Percentiles rank a stretch among this genome's conserved stretches.
These are phyloP conservation scores for Heliconius eleuchia DNA, from an alignment of 1,140 invertebrate species.

Conservation along the genomic window DNA sequence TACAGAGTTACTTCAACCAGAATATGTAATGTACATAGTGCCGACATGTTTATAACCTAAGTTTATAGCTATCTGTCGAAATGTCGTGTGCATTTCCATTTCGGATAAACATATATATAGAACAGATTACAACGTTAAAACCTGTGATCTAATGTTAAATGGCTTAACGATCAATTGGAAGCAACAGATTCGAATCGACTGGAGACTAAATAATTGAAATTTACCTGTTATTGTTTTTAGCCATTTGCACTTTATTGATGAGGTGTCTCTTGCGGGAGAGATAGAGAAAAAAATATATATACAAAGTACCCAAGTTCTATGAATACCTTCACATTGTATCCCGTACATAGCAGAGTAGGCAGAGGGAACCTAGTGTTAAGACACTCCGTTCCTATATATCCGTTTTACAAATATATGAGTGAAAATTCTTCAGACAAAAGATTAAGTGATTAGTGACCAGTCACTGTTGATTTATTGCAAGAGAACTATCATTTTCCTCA, in stretches of 20 bases:
- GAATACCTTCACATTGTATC: no score
- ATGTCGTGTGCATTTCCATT: slow-evolving; percentile 3
- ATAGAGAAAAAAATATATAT: no score
- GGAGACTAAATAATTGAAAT: background rate
- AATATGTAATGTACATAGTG: background rate
- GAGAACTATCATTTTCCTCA: background rate
- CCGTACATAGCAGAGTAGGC: no score
- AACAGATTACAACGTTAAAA: background rate
- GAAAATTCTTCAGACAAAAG: no score
- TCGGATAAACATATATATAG: background rate
- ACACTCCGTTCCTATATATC: no score
- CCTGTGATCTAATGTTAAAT: background rate
- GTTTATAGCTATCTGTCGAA: slow-evolving; percentile 3
- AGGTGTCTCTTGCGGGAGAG: no score
- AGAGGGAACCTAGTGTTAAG: no score
- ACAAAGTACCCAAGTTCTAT: no score
- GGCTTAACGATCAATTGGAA: background rate
- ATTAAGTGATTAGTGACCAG: background rate
- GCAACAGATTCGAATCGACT: background rate
- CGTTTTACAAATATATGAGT: no score
- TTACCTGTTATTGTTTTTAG: no score
- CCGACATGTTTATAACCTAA: background rate
- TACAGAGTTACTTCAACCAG: background rate
- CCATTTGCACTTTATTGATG: no score
- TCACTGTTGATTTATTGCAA: background rate